These are phyloP conservation scores for Microchirus variegatus DNA, from an alignment of 2,797 vertebrate species.

Conservation along the genomic window DNA sequence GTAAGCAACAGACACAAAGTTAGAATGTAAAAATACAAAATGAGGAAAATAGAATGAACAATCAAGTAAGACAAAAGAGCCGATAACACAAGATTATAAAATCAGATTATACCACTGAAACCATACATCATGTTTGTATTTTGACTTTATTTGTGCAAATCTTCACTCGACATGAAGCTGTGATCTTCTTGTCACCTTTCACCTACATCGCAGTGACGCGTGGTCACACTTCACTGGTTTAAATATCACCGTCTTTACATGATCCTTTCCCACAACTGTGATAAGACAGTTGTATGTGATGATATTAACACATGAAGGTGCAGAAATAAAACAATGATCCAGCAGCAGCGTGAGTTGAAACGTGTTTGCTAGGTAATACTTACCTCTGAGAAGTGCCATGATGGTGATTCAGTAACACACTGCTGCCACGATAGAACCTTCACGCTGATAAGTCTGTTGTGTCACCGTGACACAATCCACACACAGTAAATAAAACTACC, in stretches of 20 bases:
- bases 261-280: background rate
- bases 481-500: background rate
- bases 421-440: conserved; percentile 10
- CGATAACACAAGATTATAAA: no score
- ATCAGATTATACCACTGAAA: no score
- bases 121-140: no score
- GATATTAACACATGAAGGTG: no score
- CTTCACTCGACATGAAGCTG: background rate
- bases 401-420: conserved; percentile 13
- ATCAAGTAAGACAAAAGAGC: no score
- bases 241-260: no score
- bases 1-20: no score
- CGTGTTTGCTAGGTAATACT: conserved; percentile 3
- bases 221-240: background rate
- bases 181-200: conserved; percentile 45
- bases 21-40: no score
- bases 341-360: no score
- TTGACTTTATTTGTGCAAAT: background rate
- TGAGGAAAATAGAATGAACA: no score
- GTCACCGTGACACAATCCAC: background rate
- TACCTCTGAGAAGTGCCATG: conserved; percentile 84
- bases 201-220: conserved; percentile 10
- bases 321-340: no score
- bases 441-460: background rate
- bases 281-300: background rate